phyloP scores from a whole-genome alignment of 2,888 invertebrate genomes.

The Pilophorus perplexus region DNA sequence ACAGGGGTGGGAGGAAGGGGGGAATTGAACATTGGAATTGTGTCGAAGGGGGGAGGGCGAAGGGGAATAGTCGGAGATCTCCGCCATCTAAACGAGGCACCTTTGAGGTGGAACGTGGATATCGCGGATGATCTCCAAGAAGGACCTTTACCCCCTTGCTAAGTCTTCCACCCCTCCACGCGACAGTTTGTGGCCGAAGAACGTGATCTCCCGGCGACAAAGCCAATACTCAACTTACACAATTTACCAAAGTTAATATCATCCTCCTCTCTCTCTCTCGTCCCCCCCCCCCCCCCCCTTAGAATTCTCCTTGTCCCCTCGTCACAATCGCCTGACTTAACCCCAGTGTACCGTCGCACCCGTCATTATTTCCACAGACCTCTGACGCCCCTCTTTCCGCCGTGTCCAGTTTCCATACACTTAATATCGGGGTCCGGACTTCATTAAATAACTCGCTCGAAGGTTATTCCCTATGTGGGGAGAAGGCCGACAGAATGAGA shows the following conservation, averaged over 20 bases:
- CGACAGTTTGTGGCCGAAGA: constrained; percentile 12
- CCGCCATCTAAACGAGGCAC: constrained; percentile 10
- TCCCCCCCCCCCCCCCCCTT: background rate
- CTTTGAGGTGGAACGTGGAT: constrained; percentile 18
- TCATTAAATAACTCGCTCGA: constrained; percentile 26
- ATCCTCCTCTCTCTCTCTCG: background rate
- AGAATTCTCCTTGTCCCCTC: background rate
- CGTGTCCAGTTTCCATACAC: constrained; percentile 19
- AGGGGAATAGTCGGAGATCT: too few relatives aligned
- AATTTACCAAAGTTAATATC: constrained; percentile 29
- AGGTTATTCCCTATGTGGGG: background rate
- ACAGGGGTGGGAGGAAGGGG: background rate
- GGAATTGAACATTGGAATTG: background rate
- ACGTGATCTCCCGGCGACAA: constrained; percentile 24
- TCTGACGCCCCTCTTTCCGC: too few relatives aligned
- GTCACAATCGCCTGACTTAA: too few relatives aligned
- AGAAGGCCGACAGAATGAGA: background rate
- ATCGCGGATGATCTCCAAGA: constrained; percentile 19
- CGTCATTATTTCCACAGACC: too few relatives aligned
- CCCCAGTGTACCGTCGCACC: too few relatives aligned
- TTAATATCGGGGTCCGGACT: constrained; percentile 22
- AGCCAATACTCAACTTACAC: constrained; percentile 25
- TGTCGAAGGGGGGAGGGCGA: too few relatives aligned
- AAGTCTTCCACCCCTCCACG: too few relatives aligned
- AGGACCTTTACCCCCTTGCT: too few relatives aligned